phyloP scores from a whole-genome alignment of 1,140 invertebrate genomes.

The Pollicipes pollicipes region DNA sequence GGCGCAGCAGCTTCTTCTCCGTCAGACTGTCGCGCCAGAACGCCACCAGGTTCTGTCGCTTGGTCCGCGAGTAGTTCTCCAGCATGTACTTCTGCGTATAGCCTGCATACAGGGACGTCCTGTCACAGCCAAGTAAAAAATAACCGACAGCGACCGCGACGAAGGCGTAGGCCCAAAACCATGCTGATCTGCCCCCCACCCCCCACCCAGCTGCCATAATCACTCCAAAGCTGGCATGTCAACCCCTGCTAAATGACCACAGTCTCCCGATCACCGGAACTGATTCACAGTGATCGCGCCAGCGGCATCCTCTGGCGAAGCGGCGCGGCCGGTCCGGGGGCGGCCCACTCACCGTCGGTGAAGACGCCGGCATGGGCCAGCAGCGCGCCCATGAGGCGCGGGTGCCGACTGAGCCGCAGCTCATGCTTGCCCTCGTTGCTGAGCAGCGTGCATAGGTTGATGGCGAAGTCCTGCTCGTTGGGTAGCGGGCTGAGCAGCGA shows the following conservation, averaged over 20 bases:
- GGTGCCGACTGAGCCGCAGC: conserved; percentile 61
- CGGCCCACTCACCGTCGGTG: conserved; percentile 58
- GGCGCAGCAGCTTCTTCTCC: background rate
- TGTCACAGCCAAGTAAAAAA: too few relatives aligned
- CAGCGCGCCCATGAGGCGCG: conserved; percentile 67
- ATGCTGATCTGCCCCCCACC: too few relatives aligned
- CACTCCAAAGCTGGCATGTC: too few relatives aligned
- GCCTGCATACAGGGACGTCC: too few relatives aligned
- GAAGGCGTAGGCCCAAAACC: too few relatives aligned
- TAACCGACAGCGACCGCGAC: too few relatives aligned
- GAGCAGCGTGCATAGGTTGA: conserved; percentile 88
- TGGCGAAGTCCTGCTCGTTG: conserved; percentile 95
- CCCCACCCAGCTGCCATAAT: too few relatives aligned
- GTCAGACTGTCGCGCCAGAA: conserved; percentile 19
- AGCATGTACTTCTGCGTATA: conserved; percentile 17
- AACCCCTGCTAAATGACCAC: too few relatives aligned
- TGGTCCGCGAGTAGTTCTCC: conserved; percentile 12
- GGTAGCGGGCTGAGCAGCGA: conserved; percentile 84
- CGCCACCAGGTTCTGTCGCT: conserved; percentile 20
- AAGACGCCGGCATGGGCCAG: conserved; percentile 86
- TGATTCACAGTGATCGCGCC: too few relatives aligned
- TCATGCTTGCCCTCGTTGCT: conserved; percentile 82
- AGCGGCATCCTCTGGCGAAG: too few relatives aligned
- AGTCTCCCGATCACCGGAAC: too few relatives aligned
- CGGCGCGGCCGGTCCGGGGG: too few relatives aligned